phyloP scores from a whole-genome alignment of 1,140 invertebrate species.

The Pseudomyrmex pallidus region DNA sequence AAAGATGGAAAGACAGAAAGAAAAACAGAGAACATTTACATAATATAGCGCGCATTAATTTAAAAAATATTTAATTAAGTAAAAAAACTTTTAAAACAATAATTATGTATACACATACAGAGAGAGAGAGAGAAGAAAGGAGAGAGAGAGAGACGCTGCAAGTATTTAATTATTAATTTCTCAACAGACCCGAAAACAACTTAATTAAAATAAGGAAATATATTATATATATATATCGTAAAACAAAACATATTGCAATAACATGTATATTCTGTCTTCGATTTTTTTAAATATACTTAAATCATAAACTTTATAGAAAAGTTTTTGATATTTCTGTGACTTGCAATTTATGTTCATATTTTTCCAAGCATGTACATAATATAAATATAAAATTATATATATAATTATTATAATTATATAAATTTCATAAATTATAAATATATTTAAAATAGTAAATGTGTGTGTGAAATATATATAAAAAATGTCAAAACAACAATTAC shows the following conservation, averaged over 20 bases:
- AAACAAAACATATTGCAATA: conserved; percentile 65
- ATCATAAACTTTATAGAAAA: too few species aligned
- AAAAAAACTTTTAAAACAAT: background rate
- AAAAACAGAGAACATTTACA: too few species aligned
- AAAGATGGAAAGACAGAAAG: conserved; percentile 22
- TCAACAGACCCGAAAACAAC: conserved; percentile 19
- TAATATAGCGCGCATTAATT: too few species aligned
- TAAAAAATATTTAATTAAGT: too few species aligned
- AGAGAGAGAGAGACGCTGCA: too few species aligned
- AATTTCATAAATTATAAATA: conserved; percentile 78
- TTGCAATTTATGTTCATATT: conserved; percentile 82
- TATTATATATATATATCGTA: conserved; percentile 4
- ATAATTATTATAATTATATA: too few species aligned
- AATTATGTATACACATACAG: conserved; percentile 34
- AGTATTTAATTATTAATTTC: conserved; percentile 56
- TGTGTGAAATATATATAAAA: conserved; percentile 56
- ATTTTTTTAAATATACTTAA: conserved; percentile 57
- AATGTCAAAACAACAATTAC: conserved; percentile 38
- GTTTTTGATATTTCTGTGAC: conserved; percentile 74
- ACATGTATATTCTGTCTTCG: conserved; percentile 64
- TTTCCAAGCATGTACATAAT: conserved; percentile 84
- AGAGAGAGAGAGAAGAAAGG: too few species aligned
- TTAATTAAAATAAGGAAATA: conserved; percentile 34
- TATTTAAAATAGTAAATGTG: background rate
- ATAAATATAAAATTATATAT: conserved; percentile 74